Base-by-base conservation (phyloP, 2,888 invertebrate species). In the Caenorhabditis sp. region DNA sequence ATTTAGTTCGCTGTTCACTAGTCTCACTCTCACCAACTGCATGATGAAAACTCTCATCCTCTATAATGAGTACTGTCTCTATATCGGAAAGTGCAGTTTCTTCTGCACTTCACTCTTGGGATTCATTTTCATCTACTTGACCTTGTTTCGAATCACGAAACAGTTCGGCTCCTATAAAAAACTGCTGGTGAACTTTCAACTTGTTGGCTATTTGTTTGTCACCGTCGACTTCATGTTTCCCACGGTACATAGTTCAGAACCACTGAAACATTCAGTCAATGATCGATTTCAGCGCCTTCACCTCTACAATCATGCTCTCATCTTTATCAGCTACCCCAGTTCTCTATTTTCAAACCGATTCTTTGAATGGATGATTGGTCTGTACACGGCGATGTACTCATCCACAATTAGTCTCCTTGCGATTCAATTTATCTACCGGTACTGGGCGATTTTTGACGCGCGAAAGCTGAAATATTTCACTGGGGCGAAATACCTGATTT, bases 91-190 rank as follows among this genome's bases (percentile, higher is more conserved):
- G 5, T n/a, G 77, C 19, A 77, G 82, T 41, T 72, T 82, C 44
- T 64, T 64, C 28, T 79, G 72, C 2, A 79, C 63, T 38, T 54
- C 64, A 3, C 28, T 72, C 12, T 64, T 80, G 19, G 73, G 66
- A 3, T 47, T 41, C 12, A 58, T 72, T 19, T 51, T 80, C 6
- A 41, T 73, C 16, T 73, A 51, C 19, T 24, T 58, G 16, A 80
- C 80, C 0, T 3, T 51, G 31, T 80, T 58, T 38, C 38, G 19
- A n/a, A 58, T 72, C 38, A 80, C 66, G 47, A 31, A 51, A 47
- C 72, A 80, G 10, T 80, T 80, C 51, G 80, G 80, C 41, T 59
- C 80, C 5, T 80, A 80, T 51, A 80, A 80, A 51, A 44, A 80
- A 8, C 22, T 80, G 16, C 35, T 80, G 24, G 41, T 73, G 24